Conservation (phyloP, 2,797 vertebrate genomes). For the Pygocentrus nattereri region DNA sequence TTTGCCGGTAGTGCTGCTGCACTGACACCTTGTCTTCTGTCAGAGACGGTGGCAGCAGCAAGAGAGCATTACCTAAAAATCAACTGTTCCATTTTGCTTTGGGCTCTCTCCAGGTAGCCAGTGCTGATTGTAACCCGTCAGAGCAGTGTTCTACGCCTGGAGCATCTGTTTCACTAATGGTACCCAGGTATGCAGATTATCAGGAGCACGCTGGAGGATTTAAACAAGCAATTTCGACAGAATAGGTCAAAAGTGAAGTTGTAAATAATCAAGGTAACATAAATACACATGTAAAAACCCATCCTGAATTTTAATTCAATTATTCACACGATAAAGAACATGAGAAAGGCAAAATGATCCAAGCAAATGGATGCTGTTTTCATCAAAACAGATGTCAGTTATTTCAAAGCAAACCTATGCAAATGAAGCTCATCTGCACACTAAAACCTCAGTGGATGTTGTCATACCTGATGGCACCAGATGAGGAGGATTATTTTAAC, state of each 20-base stretch:
- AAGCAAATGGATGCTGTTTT: not conserved
- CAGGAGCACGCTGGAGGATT: not conserved
- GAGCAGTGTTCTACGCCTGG: not conserved
- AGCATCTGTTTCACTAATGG: not conserved
- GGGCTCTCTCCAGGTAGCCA: not conserved
- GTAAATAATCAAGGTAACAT: not conserved
- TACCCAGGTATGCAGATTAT: not conserved
- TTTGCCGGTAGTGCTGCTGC: not conserved
- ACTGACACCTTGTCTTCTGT: not conserved
- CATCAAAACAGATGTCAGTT: not conserved
- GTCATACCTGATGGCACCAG: not conserved
- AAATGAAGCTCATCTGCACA: constrained; percentile 4
- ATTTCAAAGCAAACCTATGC: not conserved
- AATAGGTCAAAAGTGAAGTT: not conserved
- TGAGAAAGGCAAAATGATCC: not conserved
- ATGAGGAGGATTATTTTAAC: not conserved
- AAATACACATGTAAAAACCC: not conserved
- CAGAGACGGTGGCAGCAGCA: not conserved
- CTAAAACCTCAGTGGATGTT: not conserved
- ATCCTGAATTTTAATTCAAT: not conserved
- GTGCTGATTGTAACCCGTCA: not conserved
- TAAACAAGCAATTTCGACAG: not conserved
- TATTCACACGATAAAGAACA: not conserved
- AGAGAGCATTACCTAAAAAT: not conserved
- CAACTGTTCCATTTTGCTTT: constrained; percentile 11